Evolutionary conservation across 2,113 vertebrate genomes (phyloP).

Genomic region (Archilochus colubris): DNA sequence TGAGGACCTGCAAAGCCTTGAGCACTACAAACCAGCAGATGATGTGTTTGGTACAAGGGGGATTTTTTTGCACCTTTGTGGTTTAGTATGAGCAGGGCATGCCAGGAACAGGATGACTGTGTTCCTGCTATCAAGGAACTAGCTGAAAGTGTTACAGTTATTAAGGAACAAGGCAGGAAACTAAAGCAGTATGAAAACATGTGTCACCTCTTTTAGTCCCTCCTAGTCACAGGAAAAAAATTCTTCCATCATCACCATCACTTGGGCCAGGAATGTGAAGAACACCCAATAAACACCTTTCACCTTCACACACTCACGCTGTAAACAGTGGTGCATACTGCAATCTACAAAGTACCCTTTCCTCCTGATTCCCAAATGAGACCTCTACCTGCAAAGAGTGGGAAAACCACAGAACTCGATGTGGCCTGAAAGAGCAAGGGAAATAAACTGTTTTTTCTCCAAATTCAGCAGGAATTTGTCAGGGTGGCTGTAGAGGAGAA

Average conservation of each 20-base stretch:
- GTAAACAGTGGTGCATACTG: background rate
- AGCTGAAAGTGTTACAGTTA: background rate
- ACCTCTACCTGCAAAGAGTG: background rate
- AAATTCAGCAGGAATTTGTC: background rate
- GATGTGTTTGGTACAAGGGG: background rate
- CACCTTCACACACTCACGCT: background rate
- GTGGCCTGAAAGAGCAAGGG: background rate
- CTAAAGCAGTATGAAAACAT: background rate
- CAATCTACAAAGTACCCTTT: background rate
- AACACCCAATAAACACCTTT: background rate
- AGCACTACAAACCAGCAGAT: background rate
- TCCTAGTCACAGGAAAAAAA: background rate
- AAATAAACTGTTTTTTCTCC: background rate
- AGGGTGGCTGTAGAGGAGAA: background rate
- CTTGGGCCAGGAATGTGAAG: background rate
- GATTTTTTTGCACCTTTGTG: background rate
- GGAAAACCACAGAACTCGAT: background rate
- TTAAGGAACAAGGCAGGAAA: background rate
- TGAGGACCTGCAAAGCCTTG: background rate
- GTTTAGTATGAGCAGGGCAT: background rate
- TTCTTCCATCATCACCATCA: too few species aligned
- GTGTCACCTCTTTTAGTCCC: background rate
- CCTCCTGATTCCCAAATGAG: background rate
- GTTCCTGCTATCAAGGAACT: background rate
- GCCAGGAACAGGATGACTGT: background rate